Evolutionary conservation across 1,140 invertebrate genomes (phyloP), one percentile per base, ranked within the genome.

Genomic region (Lepidurus apus): DNA sequence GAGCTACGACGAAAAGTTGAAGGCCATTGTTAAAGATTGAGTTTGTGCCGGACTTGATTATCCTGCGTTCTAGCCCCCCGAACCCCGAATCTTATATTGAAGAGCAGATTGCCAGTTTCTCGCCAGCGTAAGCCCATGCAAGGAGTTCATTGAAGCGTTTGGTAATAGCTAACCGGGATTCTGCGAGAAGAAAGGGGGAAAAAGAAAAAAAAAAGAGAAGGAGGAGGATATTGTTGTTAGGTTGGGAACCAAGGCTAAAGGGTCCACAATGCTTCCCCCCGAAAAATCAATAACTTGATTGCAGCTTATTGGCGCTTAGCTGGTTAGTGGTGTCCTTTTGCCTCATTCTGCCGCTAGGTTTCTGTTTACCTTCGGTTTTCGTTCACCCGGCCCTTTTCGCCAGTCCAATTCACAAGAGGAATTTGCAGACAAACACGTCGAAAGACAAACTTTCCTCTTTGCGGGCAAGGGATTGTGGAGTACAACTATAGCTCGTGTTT

Each of bases 231-330:
- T 65, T 65, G 53, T 65, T 65, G 53, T 65, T 65, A 65, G 53
- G 53, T 21, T 65, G 53, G 53, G 53, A 9, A 13, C 53, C 17
- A n/a, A 65, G 53, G 17, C 53, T 21, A 7, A 17, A 65, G 53
- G 53, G 53, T 17, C 13, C 21, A 9, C 13, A 65, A 17, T 65
- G 53, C 53, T 17, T 21, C 34, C 13, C 13, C 53, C 21, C 1
- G n/a, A 8, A 65, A 65, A 65, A 65, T 65, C 53, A 65, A 65
- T 65, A 65, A 65, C 53, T 65, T 65, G 53, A 65, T 65, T 65
- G 53, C 53, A 65, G 53, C 53, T 65, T 65, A 65, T 65, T 65
- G 53, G 53, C 53, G 8, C 53, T 65, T 65, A 65, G 53, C 53
- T 65, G 53, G 53, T 65, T 65, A 65, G 53, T 65, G 4, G 34